A percentile compares a stretch with the other conserved stretches of the same genome.
Conservation (phyloP, 2,888 invertebrate species). For the Ctenicera cuprea region DNA sequence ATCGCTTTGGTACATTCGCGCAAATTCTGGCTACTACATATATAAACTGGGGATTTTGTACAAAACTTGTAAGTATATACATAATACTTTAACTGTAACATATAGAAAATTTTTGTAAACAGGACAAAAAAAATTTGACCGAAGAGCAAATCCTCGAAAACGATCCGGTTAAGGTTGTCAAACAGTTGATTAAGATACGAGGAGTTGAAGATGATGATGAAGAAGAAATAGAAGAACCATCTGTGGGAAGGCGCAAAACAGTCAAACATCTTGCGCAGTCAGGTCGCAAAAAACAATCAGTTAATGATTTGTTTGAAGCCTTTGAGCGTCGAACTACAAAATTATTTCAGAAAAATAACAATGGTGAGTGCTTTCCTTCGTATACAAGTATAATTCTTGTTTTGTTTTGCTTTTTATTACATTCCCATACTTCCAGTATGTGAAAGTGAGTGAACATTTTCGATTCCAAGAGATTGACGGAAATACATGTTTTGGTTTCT, state of each 20-base stretch:
- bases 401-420: no score
- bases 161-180: slow-evolving; percentile 93
- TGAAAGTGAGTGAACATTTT: not conserved
- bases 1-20: slow-evolving; percentile 84
- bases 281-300: slow-evolving; percentile 50
- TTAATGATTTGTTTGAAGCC: slow-evolving; percentile 63
- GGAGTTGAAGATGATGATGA: slow-evolving; percentile 87
- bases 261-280: slow-evolving; percentile 72
- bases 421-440: no score
- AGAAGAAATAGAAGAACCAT: slow-evolving; percentile 88
- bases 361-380: not conserved
- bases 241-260: slow-evolving; percentile 85
- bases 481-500: no score
- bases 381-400: no score
- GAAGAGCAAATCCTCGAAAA: slow-evolving; percentile 89
- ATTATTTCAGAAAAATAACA: not conserved
- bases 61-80: slow-evolving; percentile 19
- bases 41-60: slow-evolving; percentile 68
- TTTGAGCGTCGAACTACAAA: slow-evolving; percentile 59
- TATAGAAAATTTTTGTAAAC: not conserved
- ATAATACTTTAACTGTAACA: no score
- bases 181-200: slow-evolving; percentile 87
- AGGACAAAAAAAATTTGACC: slow-evolving; percentile 80
- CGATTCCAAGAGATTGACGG: no score
- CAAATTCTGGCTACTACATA: slow-evolving; percentile 84